Conservation (phyloP, 1,140 invertebrate genomes). For the Lepidotrigona ventralis region DNA sequence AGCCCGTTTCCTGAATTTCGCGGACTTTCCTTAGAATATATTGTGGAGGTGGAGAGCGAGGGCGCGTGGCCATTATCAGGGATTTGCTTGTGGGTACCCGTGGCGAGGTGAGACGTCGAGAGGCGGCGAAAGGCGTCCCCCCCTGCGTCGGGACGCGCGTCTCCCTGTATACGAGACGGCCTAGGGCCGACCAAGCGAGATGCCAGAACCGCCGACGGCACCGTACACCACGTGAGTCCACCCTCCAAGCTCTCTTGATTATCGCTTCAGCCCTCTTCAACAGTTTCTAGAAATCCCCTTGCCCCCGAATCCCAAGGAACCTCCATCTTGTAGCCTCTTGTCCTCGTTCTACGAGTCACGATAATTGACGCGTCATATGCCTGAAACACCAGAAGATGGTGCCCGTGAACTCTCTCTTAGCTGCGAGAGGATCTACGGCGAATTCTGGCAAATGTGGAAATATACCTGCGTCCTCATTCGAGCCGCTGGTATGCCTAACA, state of each 20-base stretch:
- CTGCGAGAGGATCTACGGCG: constrained; percentile 17
- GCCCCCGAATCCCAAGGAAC: constrained; percentile 57
- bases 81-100: constrained; percentile 68
- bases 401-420: constrained; percentile 40
- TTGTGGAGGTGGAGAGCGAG: constrained; percentile 48
- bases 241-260: constrained; percentile 26
- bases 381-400: constrained; percentile 54
- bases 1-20: constrained; percentile 26
- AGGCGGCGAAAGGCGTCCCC: constrained; percentile 71
- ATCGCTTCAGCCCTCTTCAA: constrained; percentile 25
- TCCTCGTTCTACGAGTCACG: constrained; percentile 67
- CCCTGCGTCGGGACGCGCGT: constrained; percentile 71
- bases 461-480: constrained; percentile 15
- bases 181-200: constrained; percentile 63
- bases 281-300: constrained; percentile 48
- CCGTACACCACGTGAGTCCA: constrained; percentile 76
- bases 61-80: constrained; percentile 68
- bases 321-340: constrained; percentile 77
- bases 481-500: constrained; percentile 28
- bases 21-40: constrained; percentile 39
- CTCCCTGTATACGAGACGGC: constrained; percentile 59
- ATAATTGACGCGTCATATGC: constrained; percentile 72
- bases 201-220: constrained; percentile 71
- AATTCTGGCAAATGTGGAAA: constrained; percentile 28
- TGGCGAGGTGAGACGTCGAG: constrained; percentile 73